A percentile compares a stretch with the other conserved stretches of the same genome.
Evolutionary conservation across 1,140 invertebrate genomes (phyloP).

Genomic region (Micrasema minimum): DNA sequence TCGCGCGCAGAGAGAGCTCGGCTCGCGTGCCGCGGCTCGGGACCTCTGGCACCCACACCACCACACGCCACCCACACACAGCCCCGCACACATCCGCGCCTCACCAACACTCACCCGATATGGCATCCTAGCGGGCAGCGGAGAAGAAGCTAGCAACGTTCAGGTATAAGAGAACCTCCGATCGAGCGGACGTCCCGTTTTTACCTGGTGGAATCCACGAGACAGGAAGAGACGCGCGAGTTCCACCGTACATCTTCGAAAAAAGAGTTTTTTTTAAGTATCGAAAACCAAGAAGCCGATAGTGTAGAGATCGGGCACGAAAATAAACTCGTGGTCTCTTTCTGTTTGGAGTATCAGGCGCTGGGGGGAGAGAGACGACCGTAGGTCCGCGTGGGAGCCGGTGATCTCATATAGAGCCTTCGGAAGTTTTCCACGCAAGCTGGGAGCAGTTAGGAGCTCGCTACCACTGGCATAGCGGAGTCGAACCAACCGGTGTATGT

Average conservation of each 20-base stretch:
- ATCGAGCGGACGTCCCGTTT: not conserved
- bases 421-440: conserved; percentile 54
- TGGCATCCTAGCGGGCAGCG: conserved; percentile 51
- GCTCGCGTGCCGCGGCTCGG: conserved; percentile 35
- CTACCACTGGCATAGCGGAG: conserved; percentile 58
- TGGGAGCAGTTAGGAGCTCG: conserved; percentile 64
- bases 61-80: conserved; percentile 29
- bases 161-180: conserved; percentile 54
- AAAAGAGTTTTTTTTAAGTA: conserved; percentile 49
- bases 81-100: conserved; percentile 17
- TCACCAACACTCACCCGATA: conserved; percentile 31
- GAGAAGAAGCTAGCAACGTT: conserved; percentile 61
- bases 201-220: not conserved
- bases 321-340: conserved; percentile 62
- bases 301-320: conserved; percentile 56
- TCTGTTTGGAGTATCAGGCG: conserved; percentile 60
- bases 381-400: conserved; percentile 41
- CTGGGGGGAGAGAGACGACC: conserved; percentile 54
- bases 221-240: conserved; percentile 55
- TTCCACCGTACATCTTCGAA: conserved; percentile 54
- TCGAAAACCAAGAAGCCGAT: conserved; percentile 55
- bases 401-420: conserved; percentile 54
- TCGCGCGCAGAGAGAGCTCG: not conserved
- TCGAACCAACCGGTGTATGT: conserved; percentile 52
- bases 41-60: conserved; percentile 37